A percentile compares a stretch with the other conserved stretches of the same genome.
phyloP scores from a whole-genome alignment of 2,888 invertebrate species.

The Drosophila nigricruria region DNA sequence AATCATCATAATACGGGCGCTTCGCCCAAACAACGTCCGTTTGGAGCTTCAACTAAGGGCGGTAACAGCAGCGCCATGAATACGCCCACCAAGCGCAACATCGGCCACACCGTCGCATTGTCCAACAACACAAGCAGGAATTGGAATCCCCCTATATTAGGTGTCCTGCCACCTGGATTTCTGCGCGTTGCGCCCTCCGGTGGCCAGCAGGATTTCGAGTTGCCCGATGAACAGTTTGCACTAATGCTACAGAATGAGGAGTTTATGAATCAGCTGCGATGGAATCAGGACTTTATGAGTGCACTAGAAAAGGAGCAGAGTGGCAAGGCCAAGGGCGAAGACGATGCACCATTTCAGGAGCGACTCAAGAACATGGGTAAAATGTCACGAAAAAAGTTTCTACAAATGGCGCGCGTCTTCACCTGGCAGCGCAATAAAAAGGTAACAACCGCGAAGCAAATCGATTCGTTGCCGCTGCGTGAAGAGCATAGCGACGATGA shows the following conservation, averaged over 20 bases:
- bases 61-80: conserved; percentile 64
- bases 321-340: conserved; percentile 87
- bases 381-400: conserved; percentile 92
- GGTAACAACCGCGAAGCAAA: conserved; percentile 85
- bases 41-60: conserved; percentile 58
- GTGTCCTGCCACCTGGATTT: conserved; percentile 92
- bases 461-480: conserved; percentile 87
- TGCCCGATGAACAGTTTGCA: conserved; percentile 95
- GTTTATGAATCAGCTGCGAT: conserved; percentile 93
- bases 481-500: conserved; percentile 89
- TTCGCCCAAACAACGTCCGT: conserved; percentile 84
- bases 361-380: conserved; percentile 93
- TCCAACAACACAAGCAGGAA: conserved; percentile 35
- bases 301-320: conserved; percentile 91
- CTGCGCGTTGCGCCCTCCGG: conserved; percentile 86
- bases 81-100: conserved; percentile 74
- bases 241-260: conserved; percentile 95
- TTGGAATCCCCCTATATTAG: conserved; percentile 93
- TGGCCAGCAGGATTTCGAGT: conserved; percentile 86
- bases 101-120: conserved; percentile 34
- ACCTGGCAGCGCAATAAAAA: conserved; percentile 88
- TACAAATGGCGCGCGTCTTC: conserved; percentile 92
- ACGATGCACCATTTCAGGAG: conserved; percentile 90
- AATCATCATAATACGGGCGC: conserved; percentile 83
- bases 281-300: conserved; percentile 95